phyloP scores from a whole-genome alignment of 2,888 invertebrate species.

The Biston stratarius region DNA sequence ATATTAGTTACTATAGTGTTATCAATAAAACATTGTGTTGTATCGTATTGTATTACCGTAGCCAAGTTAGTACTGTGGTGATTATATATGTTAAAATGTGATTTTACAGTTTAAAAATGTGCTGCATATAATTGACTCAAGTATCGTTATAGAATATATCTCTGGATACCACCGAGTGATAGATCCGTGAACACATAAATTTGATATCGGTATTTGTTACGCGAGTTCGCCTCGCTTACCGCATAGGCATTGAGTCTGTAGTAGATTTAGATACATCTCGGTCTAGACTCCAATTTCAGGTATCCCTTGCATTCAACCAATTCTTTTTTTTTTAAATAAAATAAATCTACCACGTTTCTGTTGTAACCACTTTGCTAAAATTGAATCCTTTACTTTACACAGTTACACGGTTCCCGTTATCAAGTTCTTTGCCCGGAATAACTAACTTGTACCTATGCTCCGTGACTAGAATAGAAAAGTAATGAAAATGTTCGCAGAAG shows the following conservation, averaged over 20 bases:
- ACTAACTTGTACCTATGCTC: conserved; percentile 39
- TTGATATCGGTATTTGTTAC: background rate
- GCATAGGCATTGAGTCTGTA: conserved; percentile 60
- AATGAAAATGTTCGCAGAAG: conserved; percentile 28
- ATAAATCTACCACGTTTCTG: conserved; percentile 25
- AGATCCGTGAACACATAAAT: background rate
- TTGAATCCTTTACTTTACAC: conserved; percentile 36
- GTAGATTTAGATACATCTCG: conserved; percentile 46
- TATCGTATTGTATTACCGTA: no score
- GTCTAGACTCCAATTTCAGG: conserved; percentile 55
- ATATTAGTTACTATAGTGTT: no score
- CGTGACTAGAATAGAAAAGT: conserved; percentile 44
- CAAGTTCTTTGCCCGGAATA: conserved; percentile 36
- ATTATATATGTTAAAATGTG: no score
- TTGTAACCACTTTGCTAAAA: conserved; percentile 29
- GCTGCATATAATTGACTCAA: no score
- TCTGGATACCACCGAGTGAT: no score
- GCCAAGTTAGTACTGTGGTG: no score
- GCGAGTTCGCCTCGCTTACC: conserved; percentile 17
- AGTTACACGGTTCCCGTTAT: conserved; percentile 36
- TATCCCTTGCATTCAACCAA: conserved; percentile 47
- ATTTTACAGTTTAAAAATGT: no score
- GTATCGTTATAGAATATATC: no score
- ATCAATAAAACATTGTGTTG: no score
- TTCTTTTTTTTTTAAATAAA: conserved; percentile 22